Percentiles rank a stretch among this genome's conserved stretches.
Conservation (phyloP, 2,797 vertebrate species). For the Thamnophis elegans region DNA sequence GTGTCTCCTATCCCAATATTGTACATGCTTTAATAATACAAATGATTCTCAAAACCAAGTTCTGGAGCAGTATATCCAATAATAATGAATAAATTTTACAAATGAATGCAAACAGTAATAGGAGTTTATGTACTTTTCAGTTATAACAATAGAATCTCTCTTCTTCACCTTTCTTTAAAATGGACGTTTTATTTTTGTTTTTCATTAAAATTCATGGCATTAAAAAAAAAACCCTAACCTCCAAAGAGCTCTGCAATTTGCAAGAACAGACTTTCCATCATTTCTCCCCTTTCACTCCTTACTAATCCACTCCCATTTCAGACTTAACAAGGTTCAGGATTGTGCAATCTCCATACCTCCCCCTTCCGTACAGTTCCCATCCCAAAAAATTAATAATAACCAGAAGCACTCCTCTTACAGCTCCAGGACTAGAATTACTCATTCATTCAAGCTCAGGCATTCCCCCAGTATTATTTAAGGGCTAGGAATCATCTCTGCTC, state of each 20-base stretch:
- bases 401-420: slow-evolving; percentile 72
- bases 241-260: not conserved
- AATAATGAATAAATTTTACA: not conserved
- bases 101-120: not conserved
- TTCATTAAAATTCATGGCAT: not conserved
- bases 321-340: slow-evolving; percentile 48
- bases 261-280: slow-evolving; percentile 24
- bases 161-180: not conserved
- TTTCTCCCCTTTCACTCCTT: slow-evolving; percentile 5
- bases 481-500: slow-evolving; percentile 47
- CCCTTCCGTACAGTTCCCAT: slow-evolving; percentile 48
- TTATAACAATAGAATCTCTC: not conserved
- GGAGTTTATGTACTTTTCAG: not conserved
- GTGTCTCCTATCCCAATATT: not conserved
- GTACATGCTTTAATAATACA: not conserved
- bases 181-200: not conserved
- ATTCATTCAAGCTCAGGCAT: slow-evolving; percentile 68
- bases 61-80: not conserved
- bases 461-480: slow-evolving; percentile 73
- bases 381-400: slow-evolving; percentile 42
- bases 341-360: slow-evolving; percentile 58
- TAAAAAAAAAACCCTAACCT: not conserved
- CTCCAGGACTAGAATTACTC: slow-evolving; percentile 79
- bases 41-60: not conserved
- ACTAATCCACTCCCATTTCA: slow-evolving; percentile 46